phyloP scores from a whole-genome alignment of 2,113 vertebrate genomes.

The Equus przewalskii region DNA sequence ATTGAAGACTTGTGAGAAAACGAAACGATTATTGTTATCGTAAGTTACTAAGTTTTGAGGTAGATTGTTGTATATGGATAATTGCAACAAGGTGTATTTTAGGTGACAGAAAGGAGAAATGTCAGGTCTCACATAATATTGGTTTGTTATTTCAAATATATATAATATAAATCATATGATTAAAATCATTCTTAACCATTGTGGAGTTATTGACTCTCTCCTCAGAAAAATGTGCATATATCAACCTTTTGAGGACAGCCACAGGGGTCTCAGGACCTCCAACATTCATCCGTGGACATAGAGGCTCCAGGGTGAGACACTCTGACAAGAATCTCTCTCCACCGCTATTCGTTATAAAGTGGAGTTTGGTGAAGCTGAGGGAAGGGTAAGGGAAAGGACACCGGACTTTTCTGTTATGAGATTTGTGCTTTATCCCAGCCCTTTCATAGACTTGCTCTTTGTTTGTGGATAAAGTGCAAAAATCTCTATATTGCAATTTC shows the following conservation, averaged over 20 bases:
- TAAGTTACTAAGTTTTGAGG: background rate
- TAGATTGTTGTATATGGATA: background rate
- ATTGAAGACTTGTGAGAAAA: background rate
- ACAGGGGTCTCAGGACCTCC: background rate
- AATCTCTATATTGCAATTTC: background rate
- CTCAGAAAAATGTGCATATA: background rate
- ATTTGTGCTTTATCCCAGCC: background rate
- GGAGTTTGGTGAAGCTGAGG: background rate
- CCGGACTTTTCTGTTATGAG: background rate
- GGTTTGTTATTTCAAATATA: conserved; percentile 6
- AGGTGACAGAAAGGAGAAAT: background rate
- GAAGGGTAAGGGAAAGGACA: background rate
- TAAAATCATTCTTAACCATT: background rate
- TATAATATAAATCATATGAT: background rate
- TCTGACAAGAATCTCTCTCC: background rate
- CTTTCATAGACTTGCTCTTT: background rate
- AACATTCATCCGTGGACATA: background rate
- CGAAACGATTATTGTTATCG: background rate
- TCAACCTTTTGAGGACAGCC: background rate
- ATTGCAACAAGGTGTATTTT: background rate
- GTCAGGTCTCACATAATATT: background rate
- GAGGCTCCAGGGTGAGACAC: background rate
- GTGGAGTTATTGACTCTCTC: background rate
- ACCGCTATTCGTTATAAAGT: background rate
- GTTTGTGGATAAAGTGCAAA: background rate